Evolutionary conservation across 2,113 vertebrate genomes (phyloP).

Genomic region (Tyto alba): DNA sequence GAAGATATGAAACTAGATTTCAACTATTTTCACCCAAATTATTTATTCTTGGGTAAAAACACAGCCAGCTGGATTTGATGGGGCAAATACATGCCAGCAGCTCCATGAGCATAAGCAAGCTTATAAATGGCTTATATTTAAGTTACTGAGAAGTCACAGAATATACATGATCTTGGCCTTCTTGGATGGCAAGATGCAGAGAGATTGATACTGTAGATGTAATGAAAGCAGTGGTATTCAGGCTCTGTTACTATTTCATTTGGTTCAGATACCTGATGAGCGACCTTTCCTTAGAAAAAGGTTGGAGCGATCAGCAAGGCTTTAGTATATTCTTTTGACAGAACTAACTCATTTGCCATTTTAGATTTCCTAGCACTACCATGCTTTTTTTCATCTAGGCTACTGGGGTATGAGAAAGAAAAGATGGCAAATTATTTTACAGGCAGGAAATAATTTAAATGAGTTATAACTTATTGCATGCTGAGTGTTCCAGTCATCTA

Average conservation of each 20-base stretch:
- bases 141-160: not conserved
- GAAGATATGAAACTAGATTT: not conserved
- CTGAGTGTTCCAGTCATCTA: not conserved
- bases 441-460: not conserved
- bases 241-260: not conserved
- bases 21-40: not conserved
- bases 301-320: not conserved
- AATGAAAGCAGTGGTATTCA: not conserved
- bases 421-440: not conserved
- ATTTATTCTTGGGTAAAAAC: not conserved
- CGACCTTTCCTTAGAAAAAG: not conserved
- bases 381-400: not conserved
- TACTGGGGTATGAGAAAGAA: not conserved
- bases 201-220: not conserved
- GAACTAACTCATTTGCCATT: not conserved
- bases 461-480: not conserved
- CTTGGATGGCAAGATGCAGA: not conserved
- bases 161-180: not conserved
- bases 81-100: not conserved
- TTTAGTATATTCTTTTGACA: not conserved
- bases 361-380: not conserved
- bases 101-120: not conserved
- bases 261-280: accelerated
- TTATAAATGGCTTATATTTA: not conserved
- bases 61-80: not conserved